Conservation (phyloP, 2,113 vertebrate species). For the Caracal caracal region DNA sequence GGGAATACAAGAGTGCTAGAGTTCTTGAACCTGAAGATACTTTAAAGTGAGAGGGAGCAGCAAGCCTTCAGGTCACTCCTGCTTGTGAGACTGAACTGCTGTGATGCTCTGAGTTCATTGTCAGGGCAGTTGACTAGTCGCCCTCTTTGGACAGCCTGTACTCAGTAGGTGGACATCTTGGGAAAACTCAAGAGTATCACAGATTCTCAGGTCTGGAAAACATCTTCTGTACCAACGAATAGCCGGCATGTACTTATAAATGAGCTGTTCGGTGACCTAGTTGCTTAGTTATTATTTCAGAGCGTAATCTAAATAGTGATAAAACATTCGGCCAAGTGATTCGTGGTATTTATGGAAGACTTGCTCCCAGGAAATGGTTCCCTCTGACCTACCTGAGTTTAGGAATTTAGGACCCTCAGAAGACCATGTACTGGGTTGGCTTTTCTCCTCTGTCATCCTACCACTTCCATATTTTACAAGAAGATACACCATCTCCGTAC, state of each 20-base stretch:
- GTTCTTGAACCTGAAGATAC: neutral
- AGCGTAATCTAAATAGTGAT: neutral
- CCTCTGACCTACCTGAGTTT: neutral
- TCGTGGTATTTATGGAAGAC: neutral
- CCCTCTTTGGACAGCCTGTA: neutral
- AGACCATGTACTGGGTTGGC: neutral
- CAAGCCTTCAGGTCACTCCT: neutral
- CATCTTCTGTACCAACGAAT: neutral
- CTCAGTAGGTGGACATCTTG: neutral
- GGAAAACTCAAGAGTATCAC: neutral
- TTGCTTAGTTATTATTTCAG: neutral
- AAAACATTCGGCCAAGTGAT: neutral
- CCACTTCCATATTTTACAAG: neutral
- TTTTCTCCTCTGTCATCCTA: neutral
- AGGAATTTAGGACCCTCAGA: neutral
- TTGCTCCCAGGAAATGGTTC: neutral
- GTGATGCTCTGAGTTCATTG: too few species aligned
- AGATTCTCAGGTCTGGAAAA: neutral
- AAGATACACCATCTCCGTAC: neutral
- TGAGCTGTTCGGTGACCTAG: neutral
- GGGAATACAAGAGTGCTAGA: neutral
- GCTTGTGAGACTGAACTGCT: neutral
- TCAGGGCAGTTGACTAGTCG: neutral
- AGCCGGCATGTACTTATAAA: neutral
- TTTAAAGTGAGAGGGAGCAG: neutral